Evolutionary conservation across 2,113 vertebrate genomes (phyloP).

Genomic region (Caretta caretta): DNA sequence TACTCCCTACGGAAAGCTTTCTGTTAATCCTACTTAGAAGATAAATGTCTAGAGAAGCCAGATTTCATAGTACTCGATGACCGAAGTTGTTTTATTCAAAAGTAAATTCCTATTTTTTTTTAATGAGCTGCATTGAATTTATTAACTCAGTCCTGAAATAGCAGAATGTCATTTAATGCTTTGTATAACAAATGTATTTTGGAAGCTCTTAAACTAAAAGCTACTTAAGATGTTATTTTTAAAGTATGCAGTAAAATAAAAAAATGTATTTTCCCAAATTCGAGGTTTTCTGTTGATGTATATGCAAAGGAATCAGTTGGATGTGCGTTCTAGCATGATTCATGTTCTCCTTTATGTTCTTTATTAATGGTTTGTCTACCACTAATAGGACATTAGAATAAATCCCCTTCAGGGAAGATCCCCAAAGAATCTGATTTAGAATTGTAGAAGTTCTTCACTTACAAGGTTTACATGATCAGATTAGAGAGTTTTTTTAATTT

Average conservation of each 20-base stretch:
- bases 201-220: not conserved
- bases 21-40: slow-evolving; percentile 5
- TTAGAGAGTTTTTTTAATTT: not conserved
- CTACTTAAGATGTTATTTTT: not conserved
- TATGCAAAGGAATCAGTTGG: not conserved
- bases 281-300: not conserved
- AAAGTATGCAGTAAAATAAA: not conserved
- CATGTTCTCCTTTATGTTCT: not conserved
- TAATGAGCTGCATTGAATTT: not conserved
- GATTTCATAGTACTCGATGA: not conserved
- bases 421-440: not conserved
- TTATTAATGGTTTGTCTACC: not conserved
- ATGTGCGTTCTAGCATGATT: not conserved
- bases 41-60: not conserved
- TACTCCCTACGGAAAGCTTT: not conserved
- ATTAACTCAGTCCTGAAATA: not conserved
- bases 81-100: not conserved
- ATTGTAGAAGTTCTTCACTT: not conserved
- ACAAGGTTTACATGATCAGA: not conserved
- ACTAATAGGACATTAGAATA: not conserved
- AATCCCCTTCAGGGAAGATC: not conserved
- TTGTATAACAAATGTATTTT: not conserved
- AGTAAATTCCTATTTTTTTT: not conserved
- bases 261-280: not conserved
- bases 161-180: not conserved